Percentiles rank a stretch among this genome's conserved stretches.
These are phyloP conservation scores for Andrena haemorrhoa DNA, from an alignment of 2,888 invertebrate species.

Conservation along the genomic window DNA sequence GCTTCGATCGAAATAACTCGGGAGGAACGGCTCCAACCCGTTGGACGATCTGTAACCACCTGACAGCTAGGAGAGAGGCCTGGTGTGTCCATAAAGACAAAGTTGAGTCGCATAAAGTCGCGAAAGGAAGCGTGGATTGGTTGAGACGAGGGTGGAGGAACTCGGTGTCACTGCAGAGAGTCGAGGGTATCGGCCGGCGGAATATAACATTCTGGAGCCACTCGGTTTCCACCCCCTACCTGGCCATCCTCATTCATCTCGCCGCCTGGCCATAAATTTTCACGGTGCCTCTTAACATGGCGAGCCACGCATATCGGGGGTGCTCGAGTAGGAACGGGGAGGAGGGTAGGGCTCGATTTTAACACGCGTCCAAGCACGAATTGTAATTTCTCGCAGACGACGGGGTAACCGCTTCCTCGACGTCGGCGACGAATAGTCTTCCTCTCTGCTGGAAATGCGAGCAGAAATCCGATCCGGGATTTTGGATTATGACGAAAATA, in stretches of 20 bases:
- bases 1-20: background rate
- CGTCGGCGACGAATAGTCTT: constrained; percentile 6
- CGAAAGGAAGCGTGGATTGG: constrained; percentile 11
- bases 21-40: background rate
- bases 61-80: background rate
- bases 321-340: background rate
- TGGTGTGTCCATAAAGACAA: constrained; percentile 17
- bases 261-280: constrained; percentile 57
- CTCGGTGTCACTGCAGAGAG: constrained; percentile 24
- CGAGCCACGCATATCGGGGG: constrained; percentile 29
- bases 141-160: background rate
- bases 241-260: constrained; percentile 38
- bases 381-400: constrained; percentile 42
- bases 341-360: constrained; percentile 39
- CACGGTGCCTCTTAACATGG: constrained; percentile 51
- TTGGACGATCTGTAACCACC: background rate
- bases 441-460: background rate
- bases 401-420: constrained; percentile 15
- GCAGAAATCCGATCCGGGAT: constrained; percentile 21
- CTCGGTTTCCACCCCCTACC: constrained; percentile 22
- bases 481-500: background rate
- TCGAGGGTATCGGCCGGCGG: constrained; percentile 2
- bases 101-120: constrained; percentile 1
- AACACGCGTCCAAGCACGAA: constrained; percentile 52
- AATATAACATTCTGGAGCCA: constrained; percentile 20